A percentile compares a stretch with the other conserved stretches of the same genome.
Evolutionary conservation across 2,113 vertebrate genomes (phyloP).

Genomic region (Nesoenas mayeri): DNA sequence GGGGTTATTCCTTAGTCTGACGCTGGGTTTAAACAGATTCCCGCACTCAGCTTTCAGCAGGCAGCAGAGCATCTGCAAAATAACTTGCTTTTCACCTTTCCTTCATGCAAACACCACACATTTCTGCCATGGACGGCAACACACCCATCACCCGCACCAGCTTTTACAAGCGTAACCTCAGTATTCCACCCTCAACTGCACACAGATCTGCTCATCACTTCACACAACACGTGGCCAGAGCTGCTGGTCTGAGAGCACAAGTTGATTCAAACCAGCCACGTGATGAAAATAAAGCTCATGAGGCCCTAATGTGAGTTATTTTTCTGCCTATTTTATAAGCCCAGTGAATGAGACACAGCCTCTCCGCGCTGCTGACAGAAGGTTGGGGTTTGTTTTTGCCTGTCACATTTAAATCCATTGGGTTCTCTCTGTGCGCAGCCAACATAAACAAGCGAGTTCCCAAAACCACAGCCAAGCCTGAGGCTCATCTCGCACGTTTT

Average conservation of each 20-base stretch:
- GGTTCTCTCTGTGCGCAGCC: neutral
- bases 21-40: neutral
- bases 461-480: neutral
- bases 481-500: neutral
- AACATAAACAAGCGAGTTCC: neutral
- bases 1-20: neutral
- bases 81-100: neutral
- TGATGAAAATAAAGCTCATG: neutral
- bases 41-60: neutral
- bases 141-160: neutral
- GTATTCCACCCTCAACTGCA: too few relatives aligned
- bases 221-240: neutral
- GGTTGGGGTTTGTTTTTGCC: neutral
- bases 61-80: neutral
- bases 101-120: neutral
- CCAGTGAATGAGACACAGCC: neutral
- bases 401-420: neutral
- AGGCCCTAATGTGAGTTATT: neutral
- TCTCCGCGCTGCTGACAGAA: neutral
- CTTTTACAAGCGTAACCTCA: accelerated
- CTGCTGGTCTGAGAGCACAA: neutral
- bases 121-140: neutral
- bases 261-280: neutral
- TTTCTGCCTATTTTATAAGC: neutral
- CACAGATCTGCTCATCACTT: accelerated